Percentiles rank a stretch among this genome's conserved stretches.
These are phyloP conservation scores for Tenthredo amoena DNA, from an alignment of 2,888 invertebrate genomes.

Conservation along the genomic window DNA sequence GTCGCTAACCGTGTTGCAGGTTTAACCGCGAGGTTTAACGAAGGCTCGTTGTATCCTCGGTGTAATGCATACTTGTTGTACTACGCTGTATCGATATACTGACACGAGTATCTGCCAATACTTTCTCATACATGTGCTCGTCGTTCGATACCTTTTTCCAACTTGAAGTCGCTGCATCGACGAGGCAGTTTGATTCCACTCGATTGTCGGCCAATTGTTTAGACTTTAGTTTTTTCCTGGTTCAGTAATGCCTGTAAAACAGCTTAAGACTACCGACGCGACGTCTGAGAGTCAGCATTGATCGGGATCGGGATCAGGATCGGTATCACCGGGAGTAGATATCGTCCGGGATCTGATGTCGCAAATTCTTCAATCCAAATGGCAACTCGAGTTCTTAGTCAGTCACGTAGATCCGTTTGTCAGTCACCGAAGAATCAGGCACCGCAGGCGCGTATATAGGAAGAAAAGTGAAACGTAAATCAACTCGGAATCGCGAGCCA, in stretches of 20 bases:
- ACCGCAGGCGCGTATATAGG: neutral
- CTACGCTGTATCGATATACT: neutral
- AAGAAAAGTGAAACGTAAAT: conserved; percentile 49
- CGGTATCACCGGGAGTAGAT: conserved; percentile 39
- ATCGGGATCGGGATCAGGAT: conserved; percentile 25
- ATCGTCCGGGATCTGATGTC: conserved; percentile 40
- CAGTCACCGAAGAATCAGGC: conserved; percentile 17
- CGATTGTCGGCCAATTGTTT: conserved; percentile 53
- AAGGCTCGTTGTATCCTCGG: conserved; percentile 31
- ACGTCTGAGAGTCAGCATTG: conserved; percentile 36
- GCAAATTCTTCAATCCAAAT: conserved; percentile 32
- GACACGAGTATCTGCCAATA: neutral
- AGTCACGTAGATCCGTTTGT: conserved; percentile 41
- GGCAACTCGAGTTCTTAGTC: conserved; percentile 16
- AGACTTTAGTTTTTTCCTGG: conserved; percentile 23
- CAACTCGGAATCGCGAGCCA: conserved; percentile 39
- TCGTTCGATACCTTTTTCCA: conserved; percentile 32
- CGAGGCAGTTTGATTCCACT: conserved; percentile 23
- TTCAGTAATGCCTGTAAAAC: conserved; percentile 47
- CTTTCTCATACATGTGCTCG: neutral
- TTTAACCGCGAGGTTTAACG: conserved; percentile 31
- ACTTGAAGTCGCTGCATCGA: neutral
- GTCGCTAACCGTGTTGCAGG: conserved; percentile 39
- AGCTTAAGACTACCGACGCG: conserved; percentile 6
- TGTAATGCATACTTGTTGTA: conserved; percentile 16